Percentiles rank a stretch among this genome's conserved stretches.
Evolutionary conservation across 2,888 invertebrate species (phyloP).

Genomic region (Fragum whitleyi): DNA sequence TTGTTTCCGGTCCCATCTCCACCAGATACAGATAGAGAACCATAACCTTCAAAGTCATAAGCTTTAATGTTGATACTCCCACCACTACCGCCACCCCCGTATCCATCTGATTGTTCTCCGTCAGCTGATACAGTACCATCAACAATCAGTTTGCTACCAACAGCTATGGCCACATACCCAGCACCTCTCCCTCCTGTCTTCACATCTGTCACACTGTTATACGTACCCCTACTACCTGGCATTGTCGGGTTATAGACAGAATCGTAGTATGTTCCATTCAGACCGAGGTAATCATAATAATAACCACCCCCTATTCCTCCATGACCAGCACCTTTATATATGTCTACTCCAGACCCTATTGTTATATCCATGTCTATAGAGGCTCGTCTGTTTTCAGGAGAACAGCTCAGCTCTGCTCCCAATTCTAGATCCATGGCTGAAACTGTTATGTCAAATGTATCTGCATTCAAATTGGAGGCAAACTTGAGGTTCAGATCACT

Average conservation of each 20-base stretch:
- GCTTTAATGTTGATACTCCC: constrained; percentile 74
- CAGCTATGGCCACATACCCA: constrained; percentile 68
- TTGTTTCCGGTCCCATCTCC: constrained; percentile 63
- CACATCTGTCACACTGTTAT: constrained; percentile 29
- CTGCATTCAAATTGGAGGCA: constrained; percentile 68
- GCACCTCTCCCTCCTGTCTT: constrained; percentile 72
- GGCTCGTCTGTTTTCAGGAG: constrained; percentile 60
- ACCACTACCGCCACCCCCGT: constrained; percentile 75
- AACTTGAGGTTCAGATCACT: constrained; percentile 72
- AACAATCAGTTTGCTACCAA: constrained; percentile 69
- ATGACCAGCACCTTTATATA: constrained; percentile 73
- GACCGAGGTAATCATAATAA: constrained; percentile 46
- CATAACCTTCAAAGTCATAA: constrained; percentile 73
- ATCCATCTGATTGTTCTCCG: constrained; percentile 61
- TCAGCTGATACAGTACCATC: constrained; percentile 75
- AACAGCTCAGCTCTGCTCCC: constrained; percentile 70
- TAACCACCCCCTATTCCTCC: constrained; percentile 73
- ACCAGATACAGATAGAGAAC: constrained; percentile 68
- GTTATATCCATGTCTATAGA: constrained; percentile 68
- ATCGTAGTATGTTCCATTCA: constrained; percentile 70
- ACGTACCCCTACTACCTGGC: constrained; percentile 71
- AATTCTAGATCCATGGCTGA: constrained; percentile 70
- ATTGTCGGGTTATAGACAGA: constrained; percentile 71
- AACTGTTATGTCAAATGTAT: constrained; percentile 71
- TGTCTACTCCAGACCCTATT: constrained; percentile 51